Conservation (phyloP, 1,140 invertebrate genomes). For the Pomacea maculata region DNA sequence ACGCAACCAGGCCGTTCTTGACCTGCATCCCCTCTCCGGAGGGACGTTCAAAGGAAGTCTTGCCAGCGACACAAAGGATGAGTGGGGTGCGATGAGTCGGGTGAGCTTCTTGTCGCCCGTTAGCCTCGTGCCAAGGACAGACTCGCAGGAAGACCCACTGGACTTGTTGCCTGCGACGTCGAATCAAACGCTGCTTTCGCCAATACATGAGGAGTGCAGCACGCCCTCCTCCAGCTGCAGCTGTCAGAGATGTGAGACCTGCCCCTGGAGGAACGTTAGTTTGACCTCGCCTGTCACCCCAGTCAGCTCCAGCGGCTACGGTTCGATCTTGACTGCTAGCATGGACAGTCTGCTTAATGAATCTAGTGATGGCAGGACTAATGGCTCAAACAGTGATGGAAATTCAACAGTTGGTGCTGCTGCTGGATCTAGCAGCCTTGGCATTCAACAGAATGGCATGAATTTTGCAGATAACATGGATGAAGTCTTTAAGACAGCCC, state of each 20-base stretch:
- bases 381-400: too few relatives aligned
- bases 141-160: background rate
- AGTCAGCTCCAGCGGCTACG: conserved; percentile 2
- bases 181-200: background rate
- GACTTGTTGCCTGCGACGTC: background rate
- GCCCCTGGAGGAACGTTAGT: conserved; percentile 1
- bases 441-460: too few relatives aligned
- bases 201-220: conserved; percentile 5
- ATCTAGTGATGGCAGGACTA: too few relatives aligned
- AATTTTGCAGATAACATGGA: too few relatives aligned
- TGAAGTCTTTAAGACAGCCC: too few relatives aligned
- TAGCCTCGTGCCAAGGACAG: background rate
- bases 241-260: background rate
- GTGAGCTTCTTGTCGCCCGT: background rate
- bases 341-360: background rate
- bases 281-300: background rate
- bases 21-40: background rate
- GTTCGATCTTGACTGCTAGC: background rate
- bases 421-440: too few relatives aligned
- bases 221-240: background rate
- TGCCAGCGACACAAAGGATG: too few relatives aligned
- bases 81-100: background rate
- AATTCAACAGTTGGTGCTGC: too few relatives aligned
- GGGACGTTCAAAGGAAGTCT: background rate
- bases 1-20: too few relatives aligned